Base-by-base conservation (phyloP, 2,113 vertebrate species). In the Tragelaphus buxtoni region DNA sequence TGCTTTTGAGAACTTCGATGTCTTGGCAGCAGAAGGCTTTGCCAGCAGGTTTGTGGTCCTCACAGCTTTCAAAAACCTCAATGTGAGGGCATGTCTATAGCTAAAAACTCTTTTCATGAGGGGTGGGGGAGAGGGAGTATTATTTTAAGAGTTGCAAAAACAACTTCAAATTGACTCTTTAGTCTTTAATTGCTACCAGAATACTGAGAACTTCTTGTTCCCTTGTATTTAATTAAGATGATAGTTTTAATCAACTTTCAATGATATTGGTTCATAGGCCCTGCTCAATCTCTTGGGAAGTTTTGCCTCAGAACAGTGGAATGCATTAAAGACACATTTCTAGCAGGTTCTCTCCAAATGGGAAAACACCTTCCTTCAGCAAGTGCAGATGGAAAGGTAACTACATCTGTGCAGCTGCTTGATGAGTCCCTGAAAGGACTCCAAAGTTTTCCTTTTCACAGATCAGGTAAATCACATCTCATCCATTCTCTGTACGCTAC, bases 1-100 rank as follows among this genome's bases (percentile, higher is more conserved):
- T 96, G 97, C 98, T 98, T 98, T 98, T 98, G 91, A 97, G 98
- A 96, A 96, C 95, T 94, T 97, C 10, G 95, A 97, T 96, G 98
- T 97, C 98, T 98, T 98, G 98, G 98, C 98, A 97, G 97, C 76
- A 45, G 98, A 39, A 97, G 94, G 80, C 76, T 93, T 97, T 12
- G 92, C 98, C 98, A 97, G 98, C 98, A 99, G 98, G 98, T 98
- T 94, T 98, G 98, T 0, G 97, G 98, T 98, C 89, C 91, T 95
- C 98, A 98, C 7, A 97, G 97, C 91, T 53, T 97, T 95, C 97
- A 88, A 88, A 98, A 98, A 96, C 97, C 97, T 98, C 47, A 65
- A 76, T 88, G 96, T 96, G 63, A 96, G 96, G 97, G 95, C 97
- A 88, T 9, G 42, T 96, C 97, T 88, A 9, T 96, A 56, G 30